phyloP scores from a whole-genome alignment of 2,113 vertebrate species.

The Noturus placidus region DNA sequence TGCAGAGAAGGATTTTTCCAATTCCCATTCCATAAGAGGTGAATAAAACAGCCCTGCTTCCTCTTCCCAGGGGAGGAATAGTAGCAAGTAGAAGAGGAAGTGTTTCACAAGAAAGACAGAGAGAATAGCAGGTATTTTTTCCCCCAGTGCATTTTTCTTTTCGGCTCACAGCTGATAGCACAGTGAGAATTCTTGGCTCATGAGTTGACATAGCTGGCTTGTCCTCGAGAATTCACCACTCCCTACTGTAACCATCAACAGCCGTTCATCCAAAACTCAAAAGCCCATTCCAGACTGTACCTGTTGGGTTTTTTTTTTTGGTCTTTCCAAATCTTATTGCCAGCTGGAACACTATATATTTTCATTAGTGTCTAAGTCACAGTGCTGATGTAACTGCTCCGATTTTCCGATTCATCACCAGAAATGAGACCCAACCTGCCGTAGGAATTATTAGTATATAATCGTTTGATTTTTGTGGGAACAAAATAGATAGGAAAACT shows the following conservation, averaged over 20 bases:
- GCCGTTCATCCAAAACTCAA: conserved; percentile 31
- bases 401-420: conserved; percentile 55
- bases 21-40: conserved; percentile 35
- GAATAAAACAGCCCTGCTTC: conserved; percentile 33
- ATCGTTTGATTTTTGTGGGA: conserved; percentile 40
- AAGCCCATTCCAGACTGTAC: conserved; percentile 43
- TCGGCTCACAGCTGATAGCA: conserved; percentile 46
- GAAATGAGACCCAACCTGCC: conserved; percentile 49
- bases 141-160: conserved; percentile 42
- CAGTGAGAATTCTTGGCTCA: conserved; percentile 58
- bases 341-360: conserved; percentile 18
- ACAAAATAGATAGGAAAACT: conserved; percentile 57
- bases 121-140: conserved; percentile 27
- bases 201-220: conserved; percentile 55
- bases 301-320: conserved; percentile 26
- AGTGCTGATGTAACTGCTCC: conserved; percentile 59
- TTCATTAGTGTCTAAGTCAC: conserved; percentile 34
- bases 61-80: conserved; percentile 32
- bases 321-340: conserved; percentile 33
- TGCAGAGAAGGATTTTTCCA: conserved; percentile 46
- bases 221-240: conserved; percentile 40
- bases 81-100: conserved; percentile 39
- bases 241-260: conserved; percentile 48
- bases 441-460: conserved; percentile 59
- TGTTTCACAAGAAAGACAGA: conserved; percentile 26